Evolutionary conservation across 2,888 invertebrate species (phyloP).

Genomic region (Anthoptus insignis): DNA sequence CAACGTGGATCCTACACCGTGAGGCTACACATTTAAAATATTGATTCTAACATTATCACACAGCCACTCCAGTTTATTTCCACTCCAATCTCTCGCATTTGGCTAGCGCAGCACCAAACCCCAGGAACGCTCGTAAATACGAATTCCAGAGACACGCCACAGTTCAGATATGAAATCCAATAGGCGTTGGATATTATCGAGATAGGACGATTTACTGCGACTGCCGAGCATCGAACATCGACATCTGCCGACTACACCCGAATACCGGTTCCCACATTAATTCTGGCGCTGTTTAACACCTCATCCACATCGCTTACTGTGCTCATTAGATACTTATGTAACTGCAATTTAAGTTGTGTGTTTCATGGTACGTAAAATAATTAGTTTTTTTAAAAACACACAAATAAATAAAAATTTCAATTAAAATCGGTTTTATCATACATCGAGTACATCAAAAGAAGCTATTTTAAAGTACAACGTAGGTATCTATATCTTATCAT

Average conservation of each 20-base stretch:
- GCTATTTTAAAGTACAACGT: too few species aligned
- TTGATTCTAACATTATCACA: too few species aligned
- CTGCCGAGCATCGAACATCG: slow-evolving; percentile 11
- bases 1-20: too few species aligned
- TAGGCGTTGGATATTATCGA: slow-evolving; percentile 32
- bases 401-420: too few species aligned
- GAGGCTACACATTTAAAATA: too few species aligned
- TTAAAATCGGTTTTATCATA: too few species aligned
- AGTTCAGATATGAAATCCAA: slow-evolving; percentile 36
- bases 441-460: too few species aligned
- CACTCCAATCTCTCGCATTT: slow-evolving; percentile 8
- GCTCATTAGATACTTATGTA: background rate
- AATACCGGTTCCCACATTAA: slow-evolving; percentile 33
- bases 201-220: slow-evolving; percentile 36
- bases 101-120: slow-evolving; percentile 7
- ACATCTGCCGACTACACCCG: slow-evolving; percentile 33
- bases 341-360: background rate
- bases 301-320: background rate
- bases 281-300: background rate
- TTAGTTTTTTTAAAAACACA: too few species aligned
- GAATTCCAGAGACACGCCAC: slow-evolving; percentile 34
- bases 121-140: slow-evolving; percentile 37
- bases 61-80: background rate
- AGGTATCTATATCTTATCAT: too few species aligned
- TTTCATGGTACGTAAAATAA: background rate